phyloP scores from a whole-genome alignment of 2,113 vertebrate genomes.

The Tachysurus fulvidraco region DNA sequence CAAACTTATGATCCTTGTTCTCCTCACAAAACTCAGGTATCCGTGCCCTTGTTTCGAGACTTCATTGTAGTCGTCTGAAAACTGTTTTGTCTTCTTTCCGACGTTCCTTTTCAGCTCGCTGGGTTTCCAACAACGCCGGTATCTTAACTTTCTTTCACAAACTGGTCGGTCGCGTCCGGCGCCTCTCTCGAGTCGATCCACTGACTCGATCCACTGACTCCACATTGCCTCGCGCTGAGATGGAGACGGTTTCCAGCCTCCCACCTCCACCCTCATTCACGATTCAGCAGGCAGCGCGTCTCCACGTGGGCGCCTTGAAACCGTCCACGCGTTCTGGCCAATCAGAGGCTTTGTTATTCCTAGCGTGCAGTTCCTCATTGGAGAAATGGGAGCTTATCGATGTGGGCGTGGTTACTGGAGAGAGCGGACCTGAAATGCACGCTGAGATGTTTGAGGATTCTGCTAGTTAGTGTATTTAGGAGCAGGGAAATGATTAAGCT shows the following conservation, averaged over 20 bases:
- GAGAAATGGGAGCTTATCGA: conserved; percentile 36
- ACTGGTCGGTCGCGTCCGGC: conserved; percentile 7
- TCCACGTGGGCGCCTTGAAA: conserved; percentile 65
- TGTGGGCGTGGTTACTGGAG: conserved; percentile 52
- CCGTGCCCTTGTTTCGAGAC: conserved; percentile 30
- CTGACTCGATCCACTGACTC: conserved; percentile 51
- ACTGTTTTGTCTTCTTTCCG: not conserved
- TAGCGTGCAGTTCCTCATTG: conserved; percentile 53
- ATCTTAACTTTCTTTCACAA: not conserved
- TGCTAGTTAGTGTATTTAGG: not conserved
- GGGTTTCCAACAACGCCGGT: not conserved
- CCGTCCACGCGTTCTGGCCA: conserved; percentile 53
- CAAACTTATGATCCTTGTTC: conserved; percentile 13
- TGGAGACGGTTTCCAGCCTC: conserved; percentile 62
- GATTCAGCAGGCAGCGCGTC: conserved; percentile 1
- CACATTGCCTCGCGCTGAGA: conserved; percentile 47
- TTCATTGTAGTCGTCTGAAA: conserved; percentile 16
- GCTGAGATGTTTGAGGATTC: not conserved
- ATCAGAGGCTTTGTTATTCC: conserved; percentile 62
- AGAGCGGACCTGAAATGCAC: not conserved
- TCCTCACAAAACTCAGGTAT: conserved; percentile 30
- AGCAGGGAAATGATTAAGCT: not conserved
- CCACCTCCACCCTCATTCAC: conserved; percentile 59
- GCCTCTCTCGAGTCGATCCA: conserved; percentile 41
- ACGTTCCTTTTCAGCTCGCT: not conserved